Evolutionary conservation across 2,113 vertebrate species (phyloP).

Genomic region (Gavialis gangeticus): DNA sequence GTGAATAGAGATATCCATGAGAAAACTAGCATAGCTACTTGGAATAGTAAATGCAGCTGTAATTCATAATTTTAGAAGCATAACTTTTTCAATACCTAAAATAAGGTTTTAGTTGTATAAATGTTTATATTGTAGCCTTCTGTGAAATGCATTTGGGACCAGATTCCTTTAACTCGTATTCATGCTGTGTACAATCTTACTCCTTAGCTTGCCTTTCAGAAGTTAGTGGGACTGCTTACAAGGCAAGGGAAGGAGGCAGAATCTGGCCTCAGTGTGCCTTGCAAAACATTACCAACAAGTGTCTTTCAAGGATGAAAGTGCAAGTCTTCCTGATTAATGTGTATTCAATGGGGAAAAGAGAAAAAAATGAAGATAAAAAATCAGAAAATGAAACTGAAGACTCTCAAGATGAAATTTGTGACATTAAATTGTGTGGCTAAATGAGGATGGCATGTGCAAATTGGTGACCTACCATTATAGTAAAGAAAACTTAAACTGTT

Average conservation of each 20-base stretch:
- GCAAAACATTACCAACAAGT: neutral
- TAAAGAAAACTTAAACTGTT: neutral
- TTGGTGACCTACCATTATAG: neutral
- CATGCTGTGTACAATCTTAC: neutral
- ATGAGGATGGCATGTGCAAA: neutral
- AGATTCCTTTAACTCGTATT: constrained; percentile 9
- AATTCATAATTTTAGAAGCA: constrained; percentile 1
- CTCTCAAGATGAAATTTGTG: neutral
- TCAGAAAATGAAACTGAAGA: neutral
- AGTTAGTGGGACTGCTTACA: neutral
- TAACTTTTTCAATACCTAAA: constrained; percentile 32
- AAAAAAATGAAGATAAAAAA: neutral
- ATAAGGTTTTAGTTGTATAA: constrained; percentile 24
- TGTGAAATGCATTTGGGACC: neutral
- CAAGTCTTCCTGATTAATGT: too few species aligned
- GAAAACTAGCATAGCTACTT: constrained; percentile 37
- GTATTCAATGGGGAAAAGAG: neutral
- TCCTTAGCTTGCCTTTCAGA: neutral
- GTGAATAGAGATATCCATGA: constrained; percentile 24
- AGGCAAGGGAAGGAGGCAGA: neutral
- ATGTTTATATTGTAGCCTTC: neutral
- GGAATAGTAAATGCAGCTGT: constrained; percentile 49
- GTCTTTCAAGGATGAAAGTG: too few species aligned
- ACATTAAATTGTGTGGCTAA: neutral
- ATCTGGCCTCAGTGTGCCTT: neutral